These are phyloP conservation scores for Acrocephalus arundinaceus DNA, from an alignment of 2,113 vertebrate species.

Conservation along the genomic window DNA sequence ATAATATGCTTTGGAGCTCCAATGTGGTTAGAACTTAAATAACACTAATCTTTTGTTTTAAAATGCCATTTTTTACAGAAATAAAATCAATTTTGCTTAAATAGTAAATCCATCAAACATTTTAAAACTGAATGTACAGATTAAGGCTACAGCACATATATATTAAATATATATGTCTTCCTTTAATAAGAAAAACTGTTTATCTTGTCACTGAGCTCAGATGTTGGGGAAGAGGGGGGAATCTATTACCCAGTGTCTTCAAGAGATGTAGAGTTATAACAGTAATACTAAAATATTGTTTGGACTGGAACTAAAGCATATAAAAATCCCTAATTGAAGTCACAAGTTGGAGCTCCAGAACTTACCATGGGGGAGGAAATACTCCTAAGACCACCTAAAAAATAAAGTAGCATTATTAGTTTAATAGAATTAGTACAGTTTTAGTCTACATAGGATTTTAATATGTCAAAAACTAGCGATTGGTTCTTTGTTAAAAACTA, in stretches of 20 bases:
- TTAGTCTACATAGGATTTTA: conserved; percentile 33
- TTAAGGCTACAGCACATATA: background rate
- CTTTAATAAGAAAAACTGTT: conserved; percentile 13
- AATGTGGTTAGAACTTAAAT: conserved; percentile 57
- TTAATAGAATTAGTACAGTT: conserved; percentile 43
- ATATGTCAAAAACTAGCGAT: background rate
- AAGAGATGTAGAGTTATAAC: background rate
- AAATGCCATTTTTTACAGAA: conserved; percentile 16
- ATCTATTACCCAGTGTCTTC: conserved; percentile 22
- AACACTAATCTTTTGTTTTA: conserved; percentile 26
- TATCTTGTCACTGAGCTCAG: conserved; percentile 46
- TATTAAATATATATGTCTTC: background rate
- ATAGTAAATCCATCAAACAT: background rate
- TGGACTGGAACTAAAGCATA: conserved; percentile 64
- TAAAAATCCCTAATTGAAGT: conserved; percentile 58
- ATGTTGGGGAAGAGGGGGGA: conserved; percentile 52
- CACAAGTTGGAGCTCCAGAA: conserved; percentile 75
- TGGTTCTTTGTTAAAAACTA: background rate
- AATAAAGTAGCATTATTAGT: conserved; percentile 69
- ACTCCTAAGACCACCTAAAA: conserved; percentile 71
- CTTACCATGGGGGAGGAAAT: conserved; percentile 72
- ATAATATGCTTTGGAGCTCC: conserved; percentile 74
- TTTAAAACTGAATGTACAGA: conserved; percentile 6
- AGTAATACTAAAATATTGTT: conserved; percentile 10
- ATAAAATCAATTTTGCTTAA: background rate